Base-by-base conservation (phyloP, 2,113 vertebrate genomes). In the Psilopogon haemacephalus region DNA sequence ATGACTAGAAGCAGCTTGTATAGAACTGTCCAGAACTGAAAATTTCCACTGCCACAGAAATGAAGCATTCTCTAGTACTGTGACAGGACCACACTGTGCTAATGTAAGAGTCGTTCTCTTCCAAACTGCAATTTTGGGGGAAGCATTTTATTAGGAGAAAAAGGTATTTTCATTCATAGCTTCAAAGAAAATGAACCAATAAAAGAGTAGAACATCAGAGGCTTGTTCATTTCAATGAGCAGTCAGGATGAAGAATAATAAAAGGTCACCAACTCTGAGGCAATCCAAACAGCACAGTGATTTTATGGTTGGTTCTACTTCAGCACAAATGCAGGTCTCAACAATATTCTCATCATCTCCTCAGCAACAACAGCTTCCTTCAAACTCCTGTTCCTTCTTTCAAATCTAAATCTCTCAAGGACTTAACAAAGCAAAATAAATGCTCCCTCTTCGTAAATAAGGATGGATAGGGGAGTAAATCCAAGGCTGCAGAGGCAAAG, bases 151-250 rank as follows among this genome's bases (percentile, higher is more conserved):
- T 56, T 78, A 58, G 46, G 33, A 81, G 58, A 84, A 78, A 88
- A 72, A 84, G 1, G 27, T 81, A 67, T 88, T 84, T 60, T 58
- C 26, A 13, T 72, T 81, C 72, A 84, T 40, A 52, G 88, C 37
- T 94, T 93, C 86, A 91, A 89, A 88, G 86, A 83, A 92, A 91
- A 85, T 24, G 67, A 84, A 77, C 82, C 71, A 86, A 91, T 87
- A 88, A 90, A 94, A 88, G 37, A 5, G 3, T 6, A 83, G 71
- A 35, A 52, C 37, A 78, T 72, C 48, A 90, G 27, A 64, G 37
- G 32, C 37, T 79, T 27, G 8, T 83, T 88, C 62, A 71, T 77
- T 86, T 85, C 86, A 89, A 62, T 44, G 16, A 65, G 71, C 73
- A 83, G 55, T 64, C 82, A 84, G 28, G 67, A 78, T 58, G 64